Percentiles rank a stretch among this genome's conserved stretches.
These are phyloP conservation scores for Stichopus horrens DNA, from an alignment of 53 echinoderm and acorn worm genomes.

Conservation along the genomic window DNA sequence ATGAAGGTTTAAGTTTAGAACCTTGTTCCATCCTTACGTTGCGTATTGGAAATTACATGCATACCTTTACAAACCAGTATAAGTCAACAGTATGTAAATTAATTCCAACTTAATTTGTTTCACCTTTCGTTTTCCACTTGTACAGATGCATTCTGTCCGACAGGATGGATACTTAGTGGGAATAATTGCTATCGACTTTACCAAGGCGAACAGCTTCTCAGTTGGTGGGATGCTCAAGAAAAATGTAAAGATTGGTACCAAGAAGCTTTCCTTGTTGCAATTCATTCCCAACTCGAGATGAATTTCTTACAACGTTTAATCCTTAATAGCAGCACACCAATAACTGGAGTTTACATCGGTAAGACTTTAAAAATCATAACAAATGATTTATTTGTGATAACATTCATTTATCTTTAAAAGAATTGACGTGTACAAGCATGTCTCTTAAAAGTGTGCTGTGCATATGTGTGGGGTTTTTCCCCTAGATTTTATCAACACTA, in stretches of 20 bases:
- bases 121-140: background rate
- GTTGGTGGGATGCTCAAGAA: background rate
- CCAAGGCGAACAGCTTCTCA: background rate
- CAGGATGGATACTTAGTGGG: background rate
- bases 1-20: too few species aligned
- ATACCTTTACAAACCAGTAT: too few species aligned
- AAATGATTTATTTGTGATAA: too few species aligned
- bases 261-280: background rate
- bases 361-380: background rate
- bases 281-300: background rate
- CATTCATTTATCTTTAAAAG: too few species aligned
- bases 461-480: too few species aligned
- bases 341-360: constrained; percentile 6
- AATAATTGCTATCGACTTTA: background rate
- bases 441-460: too few species aligned
- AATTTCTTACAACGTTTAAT: background rate
- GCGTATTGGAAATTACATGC: too few species aligned
- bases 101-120: too few species aligned
- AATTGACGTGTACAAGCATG: too few species aligned
- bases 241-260: background rate
- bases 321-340: background rate
- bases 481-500: too few species aligned
- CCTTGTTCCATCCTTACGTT: too few species aligned
- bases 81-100: too few species aligned
- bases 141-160: background rate